Base-by-base conservation (phyloP, 2,888 invertebrate genomes). In the Sclerodermus sp. region DNA sequence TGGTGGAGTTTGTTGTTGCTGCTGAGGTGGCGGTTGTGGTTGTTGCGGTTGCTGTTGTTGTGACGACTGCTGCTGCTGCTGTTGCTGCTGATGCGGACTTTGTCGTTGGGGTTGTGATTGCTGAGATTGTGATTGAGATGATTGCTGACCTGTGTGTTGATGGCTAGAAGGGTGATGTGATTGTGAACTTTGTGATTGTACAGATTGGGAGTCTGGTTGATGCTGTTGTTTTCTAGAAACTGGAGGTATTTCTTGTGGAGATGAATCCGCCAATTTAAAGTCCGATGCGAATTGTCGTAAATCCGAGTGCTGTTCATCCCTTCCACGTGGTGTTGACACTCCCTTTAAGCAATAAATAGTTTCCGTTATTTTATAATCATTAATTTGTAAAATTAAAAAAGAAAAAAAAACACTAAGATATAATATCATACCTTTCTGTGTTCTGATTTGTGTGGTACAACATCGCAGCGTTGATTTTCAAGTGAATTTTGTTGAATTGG, bases 241-340 rank as follows among this genome's bases (percentile, higher is more conserved):
- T 1, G 65, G 54, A 15, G 66, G 59, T 4, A 66, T 61, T 32
- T 75, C 75, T 50, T 71, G 70, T 13, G 65, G 51, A 41, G 66
- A 55, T 42, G 69, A 51, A 3, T 82, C 80, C 1, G 81, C 79
- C 71, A 93, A 72, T 78, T 91, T 89, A 78, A 92, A 93, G 62
- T 92, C 91, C 66, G 87, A 83, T 0, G 88, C 84, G 76, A 93
- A 93, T 71, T 89, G 88, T 59, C 90, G 86, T 47, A 93, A 76
- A 51, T 91, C 90, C 78, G 73, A 58, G 48, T 77, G 77, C 17
- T 71, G 69, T 2, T 76, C 77, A n/a, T 77, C 77, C 37, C 77
- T 59, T 30, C 61, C 65, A 15, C 77, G 70, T 14, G 74, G 64
- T 2, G 71, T 64, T 40, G 71, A 57, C 5, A 68, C 64, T n/a